Percentiles rank a stretch among this genome's conserved stretches.
Evolutionary conservation across 1,140 invertebrate species (phyloP).

Genomic region (Caenorhabditis elegans): WBcel235 BX284605.5:12874501-12875000

Average conservation of each 20-base stretch:
- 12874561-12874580: no score
- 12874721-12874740: no score
- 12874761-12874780: background rate
- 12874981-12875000: background rate
- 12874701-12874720: constrained; percentile 22
- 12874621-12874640: no score
- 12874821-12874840: constrained; percentile 7
- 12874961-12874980: background rate
- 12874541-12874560: no score
- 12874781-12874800: constrained; percentile 21
- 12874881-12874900: constrained; percentile 23
- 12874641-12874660: no score
- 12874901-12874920: background rate
- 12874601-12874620: no score
- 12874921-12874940: background rate
- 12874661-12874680: constrained; percentile 12
- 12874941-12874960: constrained; percentile 8
- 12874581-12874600: no score
- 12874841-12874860: constrained; percentile 7
- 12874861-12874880: background rate
- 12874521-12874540: no score
- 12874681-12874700: constrained; percentile 30
- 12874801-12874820: background rate
- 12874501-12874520: no score
- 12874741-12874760: background rate